phyloP scores from a whole-genome alignment of 2,113 vertebrate genomes.

The Haemorhous mexicanus region DNA sequence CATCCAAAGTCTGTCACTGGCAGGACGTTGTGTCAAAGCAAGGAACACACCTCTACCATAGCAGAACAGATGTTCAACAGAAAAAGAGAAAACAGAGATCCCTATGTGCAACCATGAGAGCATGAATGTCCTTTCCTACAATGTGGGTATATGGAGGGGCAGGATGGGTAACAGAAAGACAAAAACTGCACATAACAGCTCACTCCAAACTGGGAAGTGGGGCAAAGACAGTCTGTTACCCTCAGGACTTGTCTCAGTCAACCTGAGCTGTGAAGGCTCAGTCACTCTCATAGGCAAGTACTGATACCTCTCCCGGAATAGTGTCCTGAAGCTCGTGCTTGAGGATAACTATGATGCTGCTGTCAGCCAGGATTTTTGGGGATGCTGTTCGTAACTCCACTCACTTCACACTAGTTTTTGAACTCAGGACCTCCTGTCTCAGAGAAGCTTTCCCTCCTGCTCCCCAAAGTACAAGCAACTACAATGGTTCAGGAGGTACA shows the following conservation, averaged over 20 bases:
- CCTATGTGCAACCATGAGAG: not conserved
- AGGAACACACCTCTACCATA: not conserved
- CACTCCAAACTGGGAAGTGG: not conserved
- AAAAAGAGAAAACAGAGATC: not conserved
- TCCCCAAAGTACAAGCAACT: not conserved
- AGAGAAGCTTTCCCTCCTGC: not conserved
- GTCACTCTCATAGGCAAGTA: not conserved
- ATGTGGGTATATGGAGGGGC: not conserved
- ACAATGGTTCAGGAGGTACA: not conserved
- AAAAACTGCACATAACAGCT: not conserved
- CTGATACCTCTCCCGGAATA: not conserved
- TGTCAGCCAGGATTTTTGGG: not conserved
- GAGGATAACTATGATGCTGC: not conserved
- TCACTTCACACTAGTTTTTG: not conserved
- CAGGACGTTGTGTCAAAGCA: not conserved
- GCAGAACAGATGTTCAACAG: not conserved
- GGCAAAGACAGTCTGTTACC: not conserved
- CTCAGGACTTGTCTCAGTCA: not conserved
- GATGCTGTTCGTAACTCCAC: not conserved
- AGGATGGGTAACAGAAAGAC: not conserved
- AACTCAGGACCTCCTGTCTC: not conserved
- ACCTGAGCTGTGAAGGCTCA: not conserved
- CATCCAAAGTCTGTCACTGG: not conserved
- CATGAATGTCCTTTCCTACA: not conserved
- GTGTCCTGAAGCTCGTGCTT: accelerated